A percentile compares a stretch with the other conserved stretches of the same genome.
Evolutionary conservation across 1,140 invertebrate species (phyloP).

Genomic region (Drosophila arawakana): DNA sequence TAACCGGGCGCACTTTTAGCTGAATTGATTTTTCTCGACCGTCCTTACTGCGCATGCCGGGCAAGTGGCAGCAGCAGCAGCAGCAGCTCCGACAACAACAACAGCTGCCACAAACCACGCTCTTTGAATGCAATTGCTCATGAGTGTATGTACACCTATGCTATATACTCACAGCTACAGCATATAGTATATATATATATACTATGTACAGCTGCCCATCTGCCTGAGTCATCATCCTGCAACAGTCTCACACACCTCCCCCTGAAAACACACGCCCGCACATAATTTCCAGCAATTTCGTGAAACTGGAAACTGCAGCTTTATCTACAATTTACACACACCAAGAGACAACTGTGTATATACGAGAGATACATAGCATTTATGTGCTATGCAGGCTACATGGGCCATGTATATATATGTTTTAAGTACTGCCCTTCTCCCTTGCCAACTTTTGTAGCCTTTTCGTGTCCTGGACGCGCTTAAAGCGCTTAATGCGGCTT

Average conservation of each 20-base stretch:
- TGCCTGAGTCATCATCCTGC: slow-evolving; percentile 49
- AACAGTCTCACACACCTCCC: slow-evolving; percentile 7
- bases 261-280: slow-evolving; percentile 10
- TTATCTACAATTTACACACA: slow-evolving; percentile 22
- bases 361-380: slow-evolving; percentile 23
- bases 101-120: slow-evolving; percentile 25
- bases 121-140: slow-evolving; percentile 50
- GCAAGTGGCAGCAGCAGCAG: slow-evolving; percentile 46
- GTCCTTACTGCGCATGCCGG: slow-evolving; percentile 79
- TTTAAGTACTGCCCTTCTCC: slow-evolving; percentile 61
- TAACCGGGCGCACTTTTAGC: slow-evolving; percentile 80
- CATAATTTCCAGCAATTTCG: slow-evolving; percentile 35
- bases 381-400: slow-evolving; percentile 33
- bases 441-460: not conserved
- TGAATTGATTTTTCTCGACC: slow-evolving; percentile 80
- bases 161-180: not conserved
- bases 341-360: not conserved
- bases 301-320: slow-evolving; percentile 55
- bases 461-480: slow-evolving; percentile 32
- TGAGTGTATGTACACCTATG: slow-evolving; percentile 6
- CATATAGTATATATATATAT: slow-evolving; percentile 15
- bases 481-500: slow-evolving; percentile 80
- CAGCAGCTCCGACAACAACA: slow-evolving; percentile 8
- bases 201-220: slow-evolving; percentile 16
- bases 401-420: slow-evolving; percentile 58